phyloP scores from a whole-genome alignment of 2,797 vertebrate genomes.

The Synaphobranchus kaupii region DNA sequence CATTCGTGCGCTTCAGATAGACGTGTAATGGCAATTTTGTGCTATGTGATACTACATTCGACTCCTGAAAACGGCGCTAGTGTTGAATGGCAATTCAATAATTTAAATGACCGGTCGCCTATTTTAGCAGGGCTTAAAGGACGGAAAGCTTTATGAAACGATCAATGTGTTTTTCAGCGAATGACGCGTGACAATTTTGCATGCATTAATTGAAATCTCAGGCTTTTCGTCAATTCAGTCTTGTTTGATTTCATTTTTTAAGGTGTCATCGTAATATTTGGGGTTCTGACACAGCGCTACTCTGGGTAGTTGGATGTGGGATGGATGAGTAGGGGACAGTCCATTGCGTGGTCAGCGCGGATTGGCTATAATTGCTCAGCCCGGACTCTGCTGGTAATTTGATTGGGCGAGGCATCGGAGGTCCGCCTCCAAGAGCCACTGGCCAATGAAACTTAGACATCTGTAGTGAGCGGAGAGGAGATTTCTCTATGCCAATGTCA shows the following conservation, averaged over 20 bases:
- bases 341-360: conserved; percentile 64
- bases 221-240: neutral
- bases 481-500: conserved; percentile 37
- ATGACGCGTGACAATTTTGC: neutral
- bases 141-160: too few species aligned
- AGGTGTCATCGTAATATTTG: neutral
- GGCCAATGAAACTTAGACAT: conserved; percentile 78
- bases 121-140: too few species aligned
- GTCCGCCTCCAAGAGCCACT: conserved; percentile 40
- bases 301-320: neutral
- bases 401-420: conserved; percentile 53
- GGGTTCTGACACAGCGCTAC: neutral
- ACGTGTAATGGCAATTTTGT: too few species aligned
- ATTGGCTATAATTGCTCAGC: conserved; percentile 59
- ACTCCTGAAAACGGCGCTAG: too few species aligned
- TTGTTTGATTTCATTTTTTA: neutral
- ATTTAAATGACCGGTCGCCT: too few species aligned
- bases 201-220: neutral
- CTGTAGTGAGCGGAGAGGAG: conserved; percentile 78
- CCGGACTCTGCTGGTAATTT: neutral
- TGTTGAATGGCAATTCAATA: too few species aligned
- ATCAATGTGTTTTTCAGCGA: neutral
- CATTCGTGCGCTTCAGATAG: too few species aligned
- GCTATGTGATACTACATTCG: too few species aligned
- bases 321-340: conserved; percentile 47